phyloP scores from a whole-genome alignment of 2,113 vertebrate genomes.

The Vireo altiloquus region DNA sequence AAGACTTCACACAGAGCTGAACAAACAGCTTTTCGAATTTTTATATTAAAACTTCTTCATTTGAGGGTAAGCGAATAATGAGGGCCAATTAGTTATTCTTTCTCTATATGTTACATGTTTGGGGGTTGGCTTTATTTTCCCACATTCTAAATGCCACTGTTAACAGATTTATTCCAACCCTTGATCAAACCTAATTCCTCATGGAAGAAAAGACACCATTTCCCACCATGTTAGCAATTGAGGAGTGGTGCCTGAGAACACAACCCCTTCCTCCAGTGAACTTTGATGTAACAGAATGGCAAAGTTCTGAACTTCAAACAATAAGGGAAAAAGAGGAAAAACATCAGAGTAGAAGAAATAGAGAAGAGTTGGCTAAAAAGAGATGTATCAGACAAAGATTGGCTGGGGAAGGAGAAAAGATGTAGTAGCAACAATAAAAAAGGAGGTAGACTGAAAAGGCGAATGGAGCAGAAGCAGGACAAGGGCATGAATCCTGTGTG shows the following conservation, averaged over 20 bases:
- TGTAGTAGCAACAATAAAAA: neutral
- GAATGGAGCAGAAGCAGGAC: neutral
- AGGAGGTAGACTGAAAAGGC: neutral
- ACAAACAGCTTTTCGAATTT: slow-evolving; percentile 44
- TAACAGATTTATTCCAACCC: neutral
- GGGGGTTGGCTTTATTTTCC: neutral
- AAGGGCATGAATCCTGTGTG: neutral
- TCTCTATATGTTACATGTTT: neutral
- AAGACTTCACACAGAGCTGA: slow-evolving; percentile 27
- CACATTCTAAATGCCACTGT: neutral
- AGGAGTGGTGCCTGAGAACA: neutral
- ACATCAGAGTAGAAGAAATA: neutral
- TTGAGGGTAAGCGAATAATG: slow-evolving; percentile 8
- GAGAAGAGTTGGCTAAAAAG: neutral
- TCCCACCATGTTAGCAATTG: neutral
- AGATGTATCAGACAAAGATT: neutral
- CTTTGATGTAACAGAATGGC: neutral
- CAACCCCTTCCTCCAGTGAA: neutral
- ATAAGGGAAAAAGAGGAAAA: neutral
- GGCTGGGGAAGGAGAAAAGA: neutral
- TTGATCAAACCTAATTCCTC: neutral
- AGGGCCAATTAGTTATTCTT: slow-evolving; percentile 2
- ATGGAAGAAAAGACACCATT: neutral
- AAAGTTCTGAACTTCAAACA: neutral
- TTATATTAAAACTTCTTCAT: neutral